A percentile compares a stretch with the other conserved stretches of the same genome.
These are phyloP conservation scores for Condylura cristata DNA, from an alignment of 2,113 vertebrate species.

Conservation along the genomic window DNA sequence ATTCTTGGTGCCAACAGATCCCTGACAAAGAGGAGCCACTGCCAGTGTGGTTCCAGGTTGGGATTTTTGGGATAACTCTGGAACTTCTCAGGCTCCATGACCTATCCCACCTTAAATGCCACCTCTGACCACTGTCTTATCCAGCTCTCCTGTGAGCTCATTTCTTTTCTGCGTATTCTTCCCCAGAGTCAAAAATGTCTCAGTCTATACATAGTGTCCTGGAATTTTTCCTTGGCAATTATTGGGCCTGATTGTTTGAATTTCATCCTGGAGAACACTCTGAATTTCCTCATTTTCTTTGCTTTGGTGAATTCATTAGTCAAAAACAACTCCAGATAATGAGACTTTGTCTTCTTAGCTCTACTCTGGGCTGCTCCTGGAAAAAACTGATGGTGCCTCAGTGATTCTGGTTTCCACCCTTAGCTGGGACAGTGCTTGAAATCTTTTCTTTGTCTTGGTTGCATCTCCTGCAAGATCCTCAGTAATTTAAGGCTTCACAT, in stretches of 20 bases:
- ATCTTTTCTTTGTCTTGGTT: neutral
- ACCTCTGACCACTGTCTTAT: neutral
- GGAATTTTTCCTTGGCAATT: neutral
- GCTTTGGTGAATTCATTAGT: neutral
- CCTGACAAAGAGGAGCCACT: neutral
- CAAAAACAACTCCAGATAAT: neutral
- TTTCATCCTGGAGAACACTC: neutral
- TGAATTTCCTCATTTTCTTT: neutral
- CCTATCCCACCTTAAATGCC: neutral
- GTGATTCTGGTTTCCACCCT: neutral
- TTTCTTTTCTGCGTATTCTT: neutral
- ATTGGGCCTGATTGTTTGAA: neutral
- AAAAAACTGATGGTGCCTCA: neutral
- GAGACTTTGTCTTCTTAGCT: neutral
- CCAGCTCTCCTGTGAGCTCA: neutral
- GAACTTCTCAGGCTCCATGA: neutral
- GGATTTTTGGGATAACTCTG: neutral
- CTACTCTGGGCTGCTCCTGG: neutral
- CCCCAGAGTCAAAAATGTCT: neutral
- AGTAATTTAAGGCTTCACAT: neutral
- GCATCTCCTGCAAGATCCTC: neutral
- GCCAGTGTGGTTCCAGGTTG: neutral
- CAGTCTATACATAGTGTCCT: no score
- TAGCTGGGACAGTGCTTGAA: neutral
- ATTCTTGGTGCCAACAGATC: neutral